These are phyloP conservation scores for Grapholita molesta DNA, from an alignment of 1,140 invertebrate species.

Conservation along the genomic window DNA sequence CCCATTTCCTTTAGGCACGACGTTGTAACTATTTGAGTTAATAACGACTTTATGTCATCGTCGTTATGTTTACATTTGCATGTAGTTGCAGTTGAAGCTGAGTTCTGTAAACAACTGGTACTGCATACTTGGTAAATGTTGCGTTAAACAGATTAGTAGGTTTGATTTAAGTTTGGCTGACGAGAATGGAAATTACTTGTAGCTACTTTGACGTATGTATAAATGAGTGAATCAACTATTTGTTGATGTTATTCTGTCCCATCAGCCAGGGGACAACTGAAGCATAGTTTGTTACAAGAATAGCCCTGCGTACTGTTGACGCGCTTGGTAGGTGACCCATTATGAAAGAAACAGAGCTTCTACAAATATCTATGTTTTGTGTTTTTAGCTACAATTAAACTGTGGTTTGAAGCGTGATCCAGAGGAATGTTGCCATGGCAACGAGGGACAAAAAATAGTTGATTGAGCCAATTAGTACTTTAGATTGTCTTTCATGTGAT, in stretches of 20 bases:
- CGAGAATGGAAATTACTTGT: not conserved
- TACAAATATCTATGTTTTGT: too few relatives aligned
- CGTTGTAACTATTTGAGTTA: not conserved
- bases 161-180: not conserved
- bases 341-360: too few relatives aligned
- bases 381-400: too few relatives aligned
- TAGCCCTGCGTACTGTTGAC: too few relatives aligned
- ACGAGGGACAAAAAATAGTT: too few relatives aligned
- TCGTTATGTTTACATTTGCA: not conserved
- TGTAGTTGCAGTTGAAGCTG: not conserved
- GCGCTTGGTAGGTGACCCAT: too few relatives aligned
- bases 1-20: not conserved
- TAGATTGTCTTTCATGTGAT: not conserved
- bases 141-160: not conserved
- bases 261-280: too few relatives aligned
- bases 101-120: not conserved
- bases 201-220: not conserved
- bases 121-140: not conserved
- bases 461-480: not conserved
- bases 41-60: not conserved
- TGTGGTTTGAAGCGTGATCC: too few relatives aligned
- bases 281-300: too few relatives aligned
- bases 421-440: too few relatives aligned
- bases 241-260: too few relatives aligned
- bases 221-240: too few relatives aligned